A percentile compares a stretch with the other conserved stretches of the same genome.
Evolutionary conservation across 2,797 vertebrate species (phyloP).

Genomic region (Melanotaenia maccullochi): DNA sequence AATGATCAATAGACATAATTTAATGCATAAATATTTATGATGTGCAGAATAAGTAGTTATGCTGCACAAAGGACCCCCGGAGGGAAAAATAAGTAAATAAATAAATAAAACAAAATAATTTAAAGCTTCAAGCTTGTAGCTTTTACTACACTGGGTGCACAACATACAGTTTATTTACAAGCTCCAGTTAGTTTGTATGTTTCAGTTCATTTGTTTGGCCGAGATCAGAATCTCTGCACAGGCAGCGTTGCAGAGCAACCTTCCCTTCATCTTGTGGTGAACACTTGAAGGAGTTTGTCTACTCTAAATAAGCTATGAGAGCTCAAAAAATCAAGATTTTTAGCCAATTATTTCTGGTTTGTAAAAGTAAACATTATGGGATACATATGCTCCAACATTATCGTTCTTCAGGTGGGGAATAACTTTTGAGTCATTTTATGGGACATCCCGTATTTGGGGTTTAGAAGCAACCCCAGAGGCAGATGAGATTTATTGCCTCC

Average conservation of each 20-base stretch:
- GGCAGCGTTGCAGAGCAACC: neutral
- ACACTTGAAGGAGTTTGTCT: neutral
- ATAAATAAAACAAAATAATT: too few relatives aligned
- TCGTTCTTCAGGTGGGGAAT: conserved; percentile 22
- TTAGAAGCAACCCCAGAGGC: conserved; percentile 32
- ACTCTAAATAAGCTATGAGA: too few relatives aligned
- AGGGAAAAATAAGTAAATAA: neutral
- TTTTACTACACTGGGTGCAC: neutral
- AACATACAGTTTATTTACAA: neutral
- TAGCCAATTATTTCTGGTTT: too few relatives aligned
- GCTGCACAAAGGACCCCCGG: neutral
- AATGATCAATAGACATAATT: neutral
- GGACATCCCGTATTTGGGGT: conserved; percentile 14
- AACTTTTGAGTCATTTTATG: conserved; percentile 33
- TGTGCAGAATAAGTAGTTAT: neutral
- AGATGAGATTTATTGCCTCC: conserved; percentile 51
- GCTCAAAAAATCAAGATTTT: too few relatives aligned
- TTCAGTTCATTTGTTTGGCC: neutral
- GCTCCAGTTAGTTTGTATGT: neutral
- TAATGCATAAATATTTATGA: too few relatives aligned
- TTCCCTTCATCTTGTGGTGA: neutral
- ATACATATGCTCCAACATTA: neutral
- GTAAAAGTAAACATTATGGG: conserved; percentile 11
- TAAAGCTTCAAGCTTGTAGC: too few relatives aligned
- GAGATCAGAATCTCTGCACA: neutral